Evolutionary conservation across 2,888 invertebrate genomes (phyloP).

Genomic region (Idaea dimidiata): DNA sequence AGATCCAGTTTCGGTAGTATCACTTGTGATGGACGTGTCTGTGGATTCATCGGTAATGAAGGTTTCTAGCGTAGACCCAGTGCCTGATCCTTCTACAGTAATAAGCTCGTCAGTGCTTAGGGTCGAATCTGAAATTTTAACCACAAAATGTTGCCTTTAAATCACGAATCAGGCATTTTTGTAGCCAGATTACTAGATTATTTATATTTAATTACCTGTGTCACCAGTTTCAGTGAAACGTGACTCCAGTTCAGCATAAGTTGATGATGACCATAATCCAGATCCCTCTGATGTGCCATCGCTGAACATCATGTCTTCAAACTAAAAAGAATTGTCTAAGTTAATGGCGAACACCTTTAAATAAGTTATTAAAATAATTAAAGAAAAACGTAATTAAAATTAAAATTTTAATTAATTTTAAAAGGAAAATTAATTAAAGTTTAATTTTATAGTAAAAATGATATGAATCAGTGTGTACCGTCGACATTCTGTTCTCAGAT

Average conservation of each 20-base stretch:
- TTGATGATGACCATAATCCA: constrained; percentile 10
- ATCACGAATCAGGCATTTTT: too few relatives aligned
- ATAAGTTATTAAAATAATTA: too few relatives aligned
- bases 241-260: constrained; percentile 19
- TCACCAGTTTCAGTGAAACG: constrained; percentile 24
- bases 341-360: too few relatives aligned
- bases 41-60: constrained; percentile 14
- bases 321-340: constrained; percentile 28
- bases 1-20: neutral
- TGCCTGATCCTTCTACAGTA: constrained; percentile 8
- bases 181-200: too few relatives aligned
- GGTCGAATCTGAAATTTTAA: constrained; percentile 10
- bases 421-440: too few relatives aligned
- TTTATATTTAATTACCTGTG: constrained; percentile 3
- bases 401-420: too few relatives aligned
- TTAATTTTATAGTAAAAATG: too few relatives aligned
- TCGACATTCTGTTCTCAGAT: constrained; percentile 8
- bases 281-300: constrained; percentile 37
- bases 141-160: neutral
- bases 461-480: constrained; percentile 23
- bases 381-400: too few relatives aligned
- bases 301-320: constrained; percentile 42
- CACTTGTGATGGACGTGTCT: neutral
- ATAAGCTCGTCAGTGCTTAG: constrained; percentile 12
- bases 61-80: constrained; percentile 7